These are phyloP conservation scores for Vireo griseus DNA, from an alignment of 2,797 vertebrate species.

Conservation along the genomic window DNA sequence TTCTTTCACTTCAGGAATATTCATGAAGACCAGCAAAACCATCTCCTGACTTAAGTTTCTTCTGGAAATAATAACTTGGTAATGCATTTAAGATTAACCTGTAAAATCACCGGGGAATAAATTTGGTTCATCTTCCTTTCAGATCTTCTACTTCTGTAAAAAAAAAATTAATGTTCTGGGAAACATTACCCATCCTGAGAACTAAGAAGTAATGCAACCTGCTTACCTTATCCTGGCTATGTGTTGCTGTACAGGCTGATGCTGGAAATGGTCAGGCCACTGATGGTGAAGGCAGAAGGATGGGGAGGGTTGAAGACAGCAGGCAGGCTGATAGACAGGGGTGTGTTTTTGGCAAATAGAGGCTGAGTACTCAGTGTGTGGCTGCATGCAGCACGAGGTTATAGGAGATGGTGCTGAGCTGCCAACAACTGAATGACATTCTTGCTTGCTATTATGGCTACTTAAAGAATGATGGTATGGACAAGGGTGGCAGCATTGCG, in stretches of 20 bases:
- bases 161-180: not conserved
- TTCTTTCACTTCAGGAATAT: not conserved
- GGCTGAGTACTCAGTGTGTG: conserved; percentile 71
- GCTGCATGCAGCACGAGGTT: conserved; percentile 71
- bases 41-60: not conserved
- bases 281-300: conserved; percentile 83
- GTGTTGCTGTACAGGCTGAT: conserved; percentile 78
- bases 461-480: conserved; percentile 80
- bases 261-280: conserved; percentile 91
- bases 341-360: conserved; percentile 77
- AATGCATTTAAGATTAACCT: not conserved
- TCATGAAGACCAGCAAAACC: not conserved
- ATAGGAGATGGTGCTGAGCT: conserved; percentile 54
- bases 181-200: not conserved
- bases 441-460: conserved; percentile 78
- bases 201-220: not conserved
- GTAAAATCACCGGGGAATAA: not conserved
- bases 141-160: not conserved
- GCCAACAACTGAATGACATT: conserved; percentile 73
- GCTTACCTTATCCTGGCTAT: conserved; percentile 82
- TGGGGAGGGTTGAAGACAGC: conserved; percentile 81
- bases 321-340: conserved; percentile 74
- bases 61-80: not conserved
- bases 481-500: conserved; percentile 83
- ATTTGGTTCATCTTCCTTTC: not conserved